Conservation (phyloP, 2,888 invertebrate species). For the Ommatoiulus sabulosus region DNA sequence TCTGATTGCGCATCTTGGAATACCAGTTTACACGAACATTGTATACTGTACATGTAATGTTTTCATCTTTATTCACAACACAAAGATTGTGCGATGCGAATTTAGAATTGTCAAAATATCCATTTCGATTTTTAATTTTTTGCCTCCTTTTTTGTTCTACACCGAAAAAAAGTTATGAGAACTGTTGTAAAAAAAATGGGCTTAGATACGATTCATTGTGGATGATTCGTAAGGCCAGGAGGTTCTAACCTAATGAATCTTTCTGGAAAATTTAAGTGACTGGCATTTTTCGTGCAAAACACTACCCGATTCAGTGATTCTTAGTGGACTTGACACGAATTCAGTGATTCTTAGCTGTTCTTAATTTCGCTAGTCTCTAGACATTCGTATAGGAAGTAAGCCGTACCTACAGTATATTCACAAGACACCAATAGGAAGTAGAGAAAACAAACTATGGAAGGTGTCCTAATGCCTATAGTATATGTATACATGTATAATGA, state of each 20-base stretch:
- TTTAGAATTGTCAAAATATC: too few species aligned
- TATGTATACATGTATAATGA: too few species aligned
- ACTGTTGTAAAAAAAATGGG: neutral
- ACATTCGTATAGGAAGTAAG: neutral
- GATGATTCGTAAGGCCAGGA: neutral
- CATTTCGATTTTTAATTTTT: too few species aligned
- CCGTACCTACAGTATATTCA: neutral
- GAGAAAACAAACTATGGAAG: neutral
- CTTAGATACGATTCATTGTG: neutral
- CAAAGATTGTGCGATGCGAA: too few species aligned
- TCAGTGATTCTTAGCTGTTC: neutral
- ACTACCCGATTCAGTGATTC: slow-evolving; percentile 8
- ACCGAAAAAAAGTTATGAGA: neutral
- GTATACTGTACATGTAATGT: too few species aligned
- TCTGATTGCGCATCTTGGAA: too few species aligned
- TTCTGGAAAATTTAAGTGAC: neutral
- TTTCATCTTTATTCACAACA: too few species aligned
- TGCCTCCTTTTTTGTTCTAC: neutral
- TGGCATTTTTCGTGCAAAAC: neutral
- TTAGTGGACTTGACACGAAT: neutral
- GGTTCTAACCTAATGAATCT: neutral
- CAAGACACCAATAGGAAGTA: neutral
- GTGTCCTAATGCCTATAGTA: neutral
- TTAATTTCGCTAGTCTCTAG: neutral
- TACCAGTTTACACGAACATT: too few species aligned